Base-by-base conservation (phyloP, 2,888 invertebrate species). In the Hipparchia semele region DNA sequence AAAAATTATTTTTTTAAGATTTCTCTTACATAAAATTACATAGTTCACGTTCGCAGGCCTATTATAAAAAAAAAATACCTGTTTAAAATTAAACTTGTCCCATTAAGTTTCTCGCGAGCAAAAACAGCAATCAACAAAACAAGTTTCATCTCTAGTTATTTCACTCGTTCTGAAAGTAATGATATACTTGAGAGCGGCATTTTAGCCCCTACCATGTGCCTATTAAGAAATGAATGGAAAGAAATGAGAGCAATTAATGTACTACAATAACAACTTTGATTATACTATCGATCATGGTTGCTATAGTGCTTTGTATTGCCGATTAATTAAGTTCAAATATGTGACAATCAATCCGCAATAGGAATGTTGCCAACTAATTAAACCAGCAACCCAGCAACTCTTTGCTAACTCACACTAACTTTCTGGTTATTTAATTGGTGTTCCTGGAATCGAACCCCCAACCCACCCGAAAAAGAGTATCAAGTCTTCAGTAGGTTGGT, bases 231-330 rank as follows among this genome's bases (percentile, higher is more conserved):
- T 71, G 51, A 68, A 72, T 75, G 60, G 68, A 68, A 75, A 76
- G 76, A 78, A 79, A 78, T 75, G 62, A 64, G 73, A 75, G 73
- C 78, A 60, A 73, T 77, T 72, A 72, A 70, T 73, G 67, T 64
- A 68, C 70, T 64, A 68, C 70, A 70, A 73, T 73, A 54, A 61
- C 23, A 66, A 54, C 23, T 13, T 56, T 49, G 54, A 49, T 73
- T 73, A 54, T 65, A 49, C 7, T 61, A 59, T 70, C 23, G 23
- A 73, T 67, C 69, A 46, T 23, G 58, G 9, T 13, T 49, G n/a
- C 10, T 10, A 3, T 39, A 6, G 33, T 51, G 68, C 13, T 68
- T 56, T 72, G 45, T 67, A 67, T n/a, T 45, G 45, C 4, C 13
- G 23, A 64, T 64, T 23, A 51, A 8, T 13, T 13, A 13, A 7